phyloP scores from a whole-genome alignment of 2,113 vertebrate genomes.

The Melospiza melodia region DNA sequence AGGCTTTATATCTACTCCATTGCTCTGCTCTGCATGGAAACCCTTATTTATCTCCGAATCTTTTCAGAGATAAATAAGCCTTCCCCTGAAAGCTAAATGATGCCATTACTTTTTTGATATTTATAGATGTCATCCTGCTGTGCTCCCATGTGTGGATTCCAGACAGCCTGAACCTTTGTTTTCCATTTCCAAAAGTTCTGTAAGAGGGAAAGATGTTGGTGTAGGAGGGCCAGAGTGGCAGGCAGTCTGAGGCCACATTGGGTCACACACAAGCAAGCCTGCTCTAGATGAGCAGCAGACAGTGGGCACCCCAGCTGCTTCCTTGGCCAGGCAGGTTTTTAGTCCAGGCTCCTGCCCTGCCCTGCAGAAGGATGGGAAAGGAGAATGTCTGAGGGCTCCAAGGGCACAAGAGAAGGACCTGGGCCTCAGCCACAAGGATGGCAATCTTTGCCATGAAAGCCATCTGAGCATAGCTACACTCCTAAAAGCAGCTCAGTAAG shows the following conservation, averaged over 20 bases:
- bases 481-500: background rate
- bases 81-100: slow-evolving; percentile 31
- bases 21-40: slow-evolving; percentile 10
- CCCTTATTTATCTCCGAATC: background rate
- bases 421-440: background rate
- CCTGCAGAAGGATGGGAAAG: background rate
- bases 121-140: background rate
- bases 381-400: background rate
- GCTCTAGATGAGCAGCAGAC: background rate
- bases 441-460: background rate
- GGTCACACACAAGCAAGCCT: background rate
- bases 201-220: background rate
- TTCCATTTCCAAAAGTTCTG: background rate
- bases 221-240: background rate
- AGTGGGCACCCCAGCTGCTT: background rate
- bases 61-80: slow-evolving; percentile 45
- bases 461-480: background rate
- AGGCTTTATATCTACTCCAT: background rate
- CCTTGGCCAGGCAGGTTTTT: background rate
- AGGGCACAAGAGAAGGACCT: background rate
- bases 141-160: background rate
- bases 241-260: rapidly evolving
- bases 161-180: background rate
- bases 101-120: slow-evolving; percentile 11
- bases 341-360: background rate